These are phyloP conservation scores for Oxytorus armatus DNA, from an alignment of 2,888 invertebrate species.

Conservation along the genomic window DNA sequence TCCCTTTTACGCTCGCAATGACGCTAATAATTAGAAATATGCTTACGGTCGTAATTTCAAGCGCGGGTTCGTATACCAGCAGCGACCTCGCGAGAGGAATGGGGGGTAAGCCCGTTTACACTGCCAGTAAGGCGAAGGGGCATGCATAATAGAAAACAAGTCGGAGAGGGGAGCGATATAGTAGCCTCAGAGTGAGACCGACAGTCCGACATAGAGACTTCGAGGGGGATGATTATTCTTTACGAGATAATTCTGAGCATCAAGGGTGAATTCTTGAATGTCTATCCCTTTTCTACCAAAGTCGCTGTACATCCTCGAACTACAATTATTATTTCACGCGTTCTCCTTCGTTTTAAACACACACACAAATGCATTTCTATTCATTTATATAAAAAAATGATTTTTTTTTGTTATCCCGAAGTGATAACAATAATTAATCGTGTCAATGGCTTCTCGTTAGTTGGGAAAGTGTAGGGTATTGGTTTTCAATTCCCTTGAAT, in stretches of 20 bases:
- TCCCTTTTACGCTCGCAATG: slow-evolving; percentile 47
- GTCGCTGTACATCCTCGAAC: slow-evolving; percentile 25
- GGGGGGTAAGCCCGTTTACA: slow-evolving; percentile 80
- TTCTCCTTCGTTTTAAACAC: slow-evolving; percentile 30
- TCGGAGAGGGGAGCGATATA: slow-evolving; percentile 59
- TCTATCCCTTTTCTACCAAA: slow-evolving; percentile 25
- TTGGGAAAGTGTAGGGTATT: too few species aligned
- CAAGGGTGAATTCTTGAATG: slow-evolving; percentile 46
- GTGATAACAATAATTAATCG: not conserved
- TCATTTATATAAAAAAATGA: not conserved
- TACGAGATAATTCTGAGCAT: slow-evolving; percentile 73
- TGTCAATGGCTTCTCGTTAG: too few species aligned
- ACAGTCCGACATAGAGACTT: slow-evolving; percentile 77
- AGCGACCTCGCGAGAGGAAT: slow-evolving; percentile 58
- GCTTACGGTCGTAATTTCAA: slow-evolving; percentile 79
- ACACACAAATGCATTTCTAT: not conserved
- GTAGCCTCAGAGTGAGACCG: slow-evolving; percentile 67
- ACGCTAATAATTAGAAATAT: slow-evolving; percentile 80
- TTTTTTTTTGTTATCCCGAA: not conserved
- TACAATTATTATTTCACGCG: slow-evolving; percentile 9
- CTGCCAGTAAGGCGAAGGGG: slow-evolving; percentile 82
- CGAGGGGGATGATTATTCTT: slow-evolving; percentile 78
- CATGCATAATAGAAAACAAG: slow-evolving; percentile 82
- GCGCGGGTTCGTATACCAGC: slow-evolving; percentile 50
- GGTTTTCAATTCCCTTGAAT: not conserved